A percentile compares a stretch with the other conserved stretches of the same genome.
phyloP scores from a whole-genome alignment of 2,113 vertebrate genomes.

The Pandion haliaetus region DNA sequence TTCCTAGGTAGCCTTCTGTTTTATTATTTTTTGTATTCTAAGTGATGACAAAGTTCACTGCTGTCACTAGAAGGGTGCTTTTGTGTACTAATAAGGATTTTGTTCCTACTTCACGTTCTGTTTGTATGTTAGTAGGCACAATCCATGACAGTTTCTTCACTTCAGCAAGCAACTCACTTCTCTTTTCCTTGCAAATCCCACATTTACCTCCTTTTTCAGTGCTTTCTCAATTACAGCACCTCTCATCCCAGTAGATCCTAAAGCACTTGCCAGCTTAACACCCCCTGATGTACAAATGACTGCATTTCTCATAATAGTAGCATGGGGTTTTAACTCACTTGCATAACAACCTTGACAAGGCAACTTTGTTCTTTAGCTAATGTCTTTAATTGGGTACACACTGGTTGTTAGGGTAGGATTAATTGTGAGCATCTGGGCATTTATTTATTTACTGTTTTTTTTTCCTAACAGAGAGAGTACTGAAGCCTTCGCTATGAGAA shows the following conservation, averaged over 20 bases:
- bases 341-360: conserved; percentile 1
- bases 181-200: neutral
- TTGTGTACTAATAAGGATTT: rapidly evolving
- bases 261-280: conserved; percentile 21
- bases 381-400: neutral
- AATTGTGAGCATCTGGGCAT: conserved; percentile 5
- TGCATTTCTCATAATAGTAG: conserved; percentile 1
- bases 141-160: neutral
- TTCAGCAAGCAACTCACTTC: neutral
- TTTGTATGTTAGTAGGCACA: neutral
- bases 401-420: conserved; percentile 11
- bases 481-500: conserved; percentile 37
- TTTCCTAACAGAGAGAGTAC: neutral
- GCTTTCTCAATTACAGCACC: neutral
- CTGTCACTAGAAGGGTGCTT: neutral
- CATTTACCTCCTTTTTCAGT: conserved; percentile 4
- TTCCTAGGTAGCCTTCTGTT: neutral
- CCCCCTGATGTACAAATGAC: neutral
- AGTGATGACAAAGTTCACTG: neutral
- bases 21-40: neutral
- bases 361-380: conserved; percentile 17
- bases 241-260: conserved; percentile 7
- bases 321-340: neutral
- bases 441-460: conserved; percentile 37
- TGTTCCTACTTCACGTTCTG: neutral